Conservation (phyloP, 2,113 vertebrate genomes). For the Seriola aureovittata region DNA sequence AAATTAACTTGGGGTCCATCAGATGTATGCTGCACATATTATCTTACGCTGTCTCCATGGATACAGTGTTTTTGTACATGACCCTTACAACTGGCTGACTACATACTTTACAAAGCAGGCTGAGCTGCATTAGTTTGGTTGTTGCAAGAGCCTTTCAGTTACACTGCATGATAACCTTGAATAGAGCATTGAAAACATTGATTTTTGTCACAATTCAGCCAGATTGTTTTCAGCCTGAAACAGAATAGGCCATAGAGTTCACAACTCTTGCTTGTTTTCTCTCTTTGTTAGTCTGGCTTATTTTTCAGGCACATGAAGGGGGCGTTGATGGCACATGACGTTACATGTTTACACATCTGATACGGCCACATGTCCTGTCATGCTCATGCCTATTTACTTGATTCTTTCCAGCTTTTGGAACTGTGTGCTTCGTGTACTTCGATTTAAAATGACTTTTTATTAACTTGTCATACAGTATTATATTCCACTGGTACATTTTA, state of each 20-base stretch:
- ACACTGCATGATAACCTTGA: no score
- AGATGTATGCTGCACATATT: not conserved
- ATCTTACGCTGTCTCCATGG: constrained; percentile 16
- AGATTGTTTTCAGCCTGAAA: not conserved
- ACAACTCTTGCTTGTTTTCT: not conserved
- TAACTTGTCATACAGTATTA: not conserved
- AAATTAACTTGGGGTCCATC: not conserved
- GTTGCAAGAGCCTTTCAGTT: not conserved
- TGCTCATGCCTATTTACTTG: not conserved
- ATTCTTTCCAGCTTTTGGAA: not conserved
- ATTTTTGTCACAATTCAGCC: not conserved
- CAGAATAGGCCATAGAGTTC: not conserved
- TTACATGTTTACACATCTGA: constrained; percentile 19
- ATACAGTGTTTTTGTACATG: constrained; percentile 14
- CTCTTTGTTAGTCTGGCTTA: not conserved
- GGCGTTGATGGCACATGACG: not conserved
- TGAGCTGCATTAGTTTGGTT: not conserved
- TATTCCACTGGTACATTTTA: not conserved
- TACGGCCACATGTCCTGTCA: constrained; percentile 13
- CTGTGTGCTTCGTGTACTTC: no score
- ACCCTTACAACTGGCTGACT: not conserved
- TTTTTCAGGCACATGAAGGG: not conserved
- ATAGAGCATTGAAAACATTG: not conserved
- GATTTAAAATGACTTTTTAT: not conserved
- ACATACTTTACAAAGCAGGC: not conserved